Evolutionary conservation across 2,797 vertebrate genomes (phyloP), one percentile per base, ranked within the genome.

Genomic region (Pogonophryne albipinna): DNA sequence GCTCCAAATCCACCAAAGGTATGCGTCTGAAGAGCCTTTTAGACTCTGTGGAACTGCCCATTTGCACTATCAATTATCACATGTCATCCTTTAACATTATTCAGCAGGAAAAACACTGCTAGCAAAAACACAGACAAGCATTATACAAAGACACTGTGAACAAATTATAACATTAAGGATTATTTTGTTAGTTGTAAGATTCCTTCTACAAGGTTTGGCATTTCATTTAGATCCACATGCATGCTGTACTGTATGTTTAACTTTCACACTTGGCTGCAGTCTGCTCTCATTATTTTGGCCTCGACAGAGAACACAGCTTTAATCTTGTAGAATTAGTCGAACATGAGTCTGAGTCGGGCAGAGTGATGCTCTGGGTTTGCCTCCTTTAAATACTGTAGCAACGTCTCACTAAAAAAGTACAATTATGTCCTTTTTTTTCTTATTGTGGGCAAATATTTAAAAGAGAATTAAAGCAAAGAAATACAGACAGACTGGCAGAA

Each of bases 381-480:
- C 46, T 71, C 71, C 49, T 75, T 74, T 38, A 57, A 74, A 80
- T 15, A 49, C 59, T 31, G 17, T 2, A 8, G 52, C 27, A 23
- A 49, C 69, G 46, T 62, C 77, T 73, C 73, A 3, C 50, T 9
- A 64, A 49, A 74, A 58, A 42, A 80, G 80, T 1, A 82, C 78
- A 89, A 83, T 83, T 76, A 85, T 87, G 78, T 86, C 74, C 75
- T 74, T 45, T 84, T 74, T 42, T 80, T 57, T 63, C 27, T 47
- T 42, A 51, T 69, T 56, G 71, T 65, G 10, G 76, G 80, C 76
- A 86, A 80, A 80, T 83, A 82, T 80, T 91, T 85, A 84, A 73
- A 58, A 52, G 57, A 72, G 61, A 72, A 83, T 82, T 59, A 63
- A 78, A 84, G 76, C 58, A 19, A 75, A 49, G 73, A 56, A 60